Evolutionary conservation across 1,140 invertebrate species (phyloP).

Genomic region (Panagrolaimus sp.): DNA sequence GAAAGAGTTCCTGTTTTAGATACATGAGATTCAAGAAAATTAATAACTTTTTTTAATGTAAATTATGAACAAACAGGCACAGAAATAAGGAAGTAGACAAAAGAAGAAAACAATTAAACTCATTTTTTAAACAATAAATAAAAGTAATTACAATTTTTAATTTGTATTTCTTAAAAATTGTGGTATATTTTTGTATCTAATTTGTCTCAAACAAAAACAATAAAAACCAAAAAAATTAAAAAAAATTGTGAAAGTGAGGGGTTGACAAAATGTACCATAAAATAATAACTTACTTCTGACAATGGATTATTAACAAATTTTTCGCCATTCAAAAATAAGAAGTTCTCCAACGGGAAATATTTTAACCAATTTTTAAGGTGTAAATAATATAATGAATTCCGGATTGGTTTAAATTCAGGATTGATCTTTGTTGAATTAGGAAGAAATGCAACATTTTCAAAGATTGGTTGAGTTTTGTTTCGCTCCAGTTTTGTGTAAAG

Average conservation of each 20-base stretch:
- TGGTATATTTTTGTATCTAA: no score
- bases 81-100: not conserved
- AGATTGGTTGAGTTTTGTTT: conserved; percentile 43
- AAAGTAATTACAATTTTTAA: no score
- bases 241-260: not conserved
- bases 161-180: no score
- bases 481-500: conserved; percentile 44
- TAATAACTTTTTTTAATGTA: conserved; percentile 14
- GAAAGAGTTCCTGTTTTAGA: not conserved
- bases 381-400: conserved; percentile 47
- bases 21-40: not conserved
- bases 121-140: no score
- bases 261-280: not conserved
- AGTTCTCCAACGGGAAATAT: conserved; percentile 35
- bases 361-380: conserved; percentile 46
- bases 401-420: conserved; percentile 43
- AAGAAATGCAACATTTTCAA: conserved; percentile 43
- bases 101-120: no score
- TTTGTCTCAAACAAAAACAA: no score
- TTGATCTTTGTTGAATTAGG: conserved; percentile 27
- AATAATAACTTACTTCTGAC: conserved; percentile 28
- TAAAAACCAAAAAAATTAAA: not conserved
- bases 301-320: conserved; percentile 43
- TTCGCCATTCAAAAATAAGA: conserved; percentile 49
- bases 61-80: not conserved